Base-by-base conservation (phyloP, 2,888 invertebrate genomes). In the Lacanobia oleracea region DNA sequence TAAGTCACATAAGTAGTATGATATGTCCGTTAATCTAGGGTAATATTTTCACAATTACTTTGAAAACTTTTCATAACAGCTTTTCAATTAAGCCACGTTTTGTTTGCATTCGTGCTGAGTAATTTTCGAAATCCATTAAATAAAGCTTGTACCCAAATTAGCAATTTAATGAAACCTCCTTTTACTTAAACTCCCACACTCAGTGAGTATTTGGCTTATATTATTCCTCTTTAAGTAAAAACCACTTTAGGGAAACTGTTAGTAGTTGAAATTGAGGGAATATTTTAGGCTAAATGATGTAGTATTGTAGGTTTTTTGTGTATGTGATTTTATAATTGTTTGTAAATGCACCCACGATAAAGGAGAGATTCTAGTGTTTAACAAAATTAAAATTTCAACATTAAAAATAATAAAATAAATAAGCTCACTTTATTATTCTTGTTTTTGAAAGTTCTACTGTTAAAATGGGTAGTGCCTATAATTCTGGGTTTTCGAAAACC, bases 201-300 rank as follows among this genome's bases (percentile, higher is more conserved):
- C 6, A 10, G 21, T 18, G 27, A 0, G 4, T 9, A 63, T 2
- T 53, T 3, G 16, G 18, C 12, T 27, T 53, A 45, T 50, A 48
- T 33, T 53, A 57, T 12, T 9, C 48, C 62, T 16, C 9, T 59
- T 75, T 63, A 64, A 72, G 72, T 27, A 50, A 53, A 51, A 27
- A 78, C 59, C 33, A 37, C 23, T 57, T 43, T 50, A 43, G 18
- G 14, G 43, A 48, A 6, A 27, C n/a, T 51, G 7, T 5, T n/a
- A 33, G 33, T 9, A 18, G 40, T 69, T 23, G 37, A 37, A 43
- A 54, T 56, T 51, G 8, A 45, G 51, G 10, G 4, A 70, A 37
- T 51, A 50, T 37, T 59, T 63, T 61, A 54, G n/a, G 10, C 2
- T 57, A 37, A 16, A 21, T 56, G 56, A 50, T 53, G 27, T 27